Base-by-base conservation (phyloP, 2,888 invertebrate species). In the Ochropacha duplaris region DNA sequence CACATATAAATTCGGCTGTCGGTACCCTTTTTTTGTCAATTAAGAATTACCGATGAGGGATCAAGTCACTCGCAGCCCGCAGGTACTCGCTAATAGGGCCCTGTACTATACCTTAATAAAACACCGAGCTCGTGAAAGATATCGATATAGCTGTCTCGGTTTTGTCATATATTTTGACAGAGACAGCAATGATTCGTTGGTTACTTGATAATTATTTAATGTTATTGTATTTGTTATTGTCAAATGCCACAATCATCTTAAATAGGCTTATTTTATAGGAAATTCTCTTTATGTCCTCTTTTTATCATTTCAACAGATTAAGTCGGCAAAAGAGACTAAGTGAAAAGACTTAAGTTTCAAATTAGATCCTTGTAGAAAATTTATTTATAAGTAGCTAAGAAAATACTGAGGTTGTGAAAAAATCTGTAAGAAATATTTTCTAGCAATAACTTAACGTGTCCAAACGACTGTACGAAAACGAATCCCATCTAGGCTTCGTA, bases 11-110 rank as follows among this genome's bases (percentile, higher is more conserved):
- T 85, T 86, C 81, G 81, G 81, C 67, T 66, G 86, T n/a, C n/a
- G n/a, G n/a, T 84, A 81, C 79, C 84, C 76, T 87, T 91, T 92
- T 90, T 91, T 90, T 90, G 90, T 91, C 90, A 91, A 92, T 92
- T 91, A 91, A 90, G 88, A 86, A 88, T 90, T 91, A 92, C 90
- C 80, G 77, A 73, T 76, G 79, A 82, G 79, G 44, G 44, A 44
- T 44, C 44, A 44, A 44, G 19, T 44, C 44, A 44, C 64, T 76
- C 76, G 76, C 89, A 92, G 92, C n/a, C n/a, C n/a, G 92, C 91
- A 91, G 88, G 91, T 91, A 91, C 89, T 83, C 83, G 79, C 73
- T 74, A 77, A 75, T 78, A 68, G 61, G 63, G 61, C 65, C 67
- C 62, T 58, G 61, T 64, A 51, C 31, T 52, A 26, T 31, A 52